A percentile compares a stretch with the other conserved stretches of the same genome.
Conservation (phyloP, 1,140 invertebrate genomes). For the Drosophila equinoxialis region DNA sequence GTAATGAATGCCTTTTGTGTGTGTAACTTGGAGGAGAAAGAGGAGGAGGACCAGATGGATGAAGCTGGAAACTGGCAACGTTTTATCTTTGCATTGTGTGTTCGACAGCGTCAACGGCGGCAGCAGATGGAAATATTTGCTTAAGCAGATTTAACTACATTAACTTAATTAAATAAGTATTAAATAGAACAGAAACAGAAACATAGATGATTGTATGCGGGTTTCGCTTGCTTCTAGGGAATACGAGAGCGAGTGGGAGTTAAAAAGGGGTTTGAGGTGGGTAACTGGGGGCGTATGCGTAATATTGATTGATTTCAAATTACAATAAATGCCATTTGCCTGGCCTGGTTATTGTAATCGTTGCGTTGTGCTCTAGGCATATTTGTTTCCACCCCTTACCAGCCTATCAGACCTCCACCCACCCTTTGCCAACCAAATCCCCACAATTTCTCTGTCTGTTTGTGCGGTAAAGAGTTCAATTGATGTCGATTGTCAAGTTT, state of each 20-base stretch:
- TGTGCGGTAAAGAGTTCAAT: slow-evolving; percentile 54
- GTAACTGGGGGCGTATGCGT: slow-evolving; percentile 20
- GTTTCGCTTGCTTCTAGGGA: neutral
- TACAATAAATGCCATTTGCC: slow-evolving; percentile 66
- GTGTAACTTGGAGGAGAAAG: slow-evolving; percentile 2
- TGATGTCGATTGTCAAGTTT: slow-evolving; percentile 44
- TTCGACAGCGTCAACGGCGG: slow-evolving; percentile 40
- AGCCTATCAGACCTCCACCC: neutral
- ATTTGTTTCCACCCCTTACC: no score
- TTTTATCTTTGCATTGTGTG: slow-evolving; percentile 72
- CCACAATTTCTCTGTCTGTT: no score
- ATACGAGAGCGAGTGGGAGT: neutral
- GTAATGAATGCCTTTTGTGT: slow-evolving; percentile 76
- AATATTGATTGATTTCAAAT: slow-evolving; percentile 76
- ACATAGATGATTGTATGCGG: slow-evolving; percentile 7
- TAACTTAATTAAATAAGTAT: slow-evolving; percentile 81
- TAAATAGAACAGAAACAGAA: slow-evolving; percentile 55
- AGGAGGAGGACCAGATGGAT: neutral
- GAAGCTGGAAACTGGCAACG: slow-evolving; percentile 6
- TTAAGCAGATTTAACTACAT: slow-evolving; percentile 82
- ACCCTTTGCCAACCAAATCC: no score
- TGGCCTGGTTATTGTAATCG: slow-evolving; percentile 14
- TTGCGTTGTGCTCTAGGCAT: neutral
- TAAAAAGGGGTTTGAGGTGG: neutral
- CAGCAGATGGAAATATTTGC: slow-evolving; percentile 72